Evolutionary conservation across 2,888 invertebrate species (phyloP).

Genomic region (Dolichopus griseipennis): DNA sequence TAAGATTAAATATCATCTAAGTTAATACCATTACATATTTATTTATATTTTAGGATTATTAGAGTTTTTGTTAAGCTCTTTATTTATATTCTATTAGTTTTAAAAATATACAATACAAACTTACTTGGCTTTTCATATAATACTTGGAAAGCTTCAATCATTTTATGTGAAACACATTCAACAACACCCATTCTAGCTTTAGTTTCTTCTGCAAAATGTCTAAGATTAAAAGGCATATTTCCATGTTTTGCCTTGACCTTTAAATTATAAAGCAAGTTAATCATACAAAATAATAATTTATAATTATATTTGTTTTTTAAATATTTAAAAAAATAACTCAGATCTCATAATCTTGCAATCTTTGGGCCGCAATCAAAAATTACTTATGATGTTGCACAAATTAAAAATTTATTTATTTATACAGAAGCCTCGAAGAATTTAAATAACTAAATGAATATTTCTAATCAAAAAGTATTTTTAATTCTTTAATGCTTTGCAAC

Average conservation of each 20-base stretch:
- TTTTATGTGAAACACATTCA: conserved; percentile 95
- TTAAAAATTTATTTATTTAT: conserved; percentile 20
- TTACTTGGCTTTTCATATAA: conserved; percentile 63
- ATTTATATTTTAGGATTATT: background rate
- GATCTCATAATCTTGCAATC: conserved; percentile 30
- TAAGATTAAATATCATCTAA: too few relatives aligned
- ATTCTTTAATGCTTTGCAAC: conserved; percentile 1
- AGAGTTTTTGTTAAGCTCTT: too few relatives aligned
- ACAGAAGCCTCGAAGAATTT: too few relatives aligned
- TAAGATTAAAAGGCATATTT: conserved; percentile 94
- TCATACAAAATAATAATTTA: conserved; percentile 4
- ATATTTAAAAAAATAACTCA: conserved; percentile 20
- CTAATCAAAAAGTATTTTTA: too few relatives aligned
- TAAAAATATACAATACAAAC: conserved; percentile 20
- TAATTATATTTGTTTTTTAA: background rate
- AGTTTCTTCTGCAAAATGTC: conserved; percentile 91
- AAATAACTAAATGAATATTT: too few relatives aligned
- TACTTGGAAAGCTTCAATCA: conserved; percentile 97
- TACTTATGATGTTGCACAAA: conserved; percentile 14
- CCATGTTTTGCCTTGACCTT: conserved; percentile 83
- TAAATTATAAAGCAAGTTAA: conserved; percentile 5
- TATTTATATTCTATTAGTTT: background rate
- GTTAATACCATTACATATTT: conserved; percentile 1
- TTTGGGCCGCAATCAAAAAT: conserved; percentile 19
- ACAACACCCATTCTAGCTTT: conserved; percentile 96